Evolutionary conservation across 2,797 vertebrate species (phyloP), one percentile per base, ranked within the genome.

Genomic region (Paguma larvata): DNA sequence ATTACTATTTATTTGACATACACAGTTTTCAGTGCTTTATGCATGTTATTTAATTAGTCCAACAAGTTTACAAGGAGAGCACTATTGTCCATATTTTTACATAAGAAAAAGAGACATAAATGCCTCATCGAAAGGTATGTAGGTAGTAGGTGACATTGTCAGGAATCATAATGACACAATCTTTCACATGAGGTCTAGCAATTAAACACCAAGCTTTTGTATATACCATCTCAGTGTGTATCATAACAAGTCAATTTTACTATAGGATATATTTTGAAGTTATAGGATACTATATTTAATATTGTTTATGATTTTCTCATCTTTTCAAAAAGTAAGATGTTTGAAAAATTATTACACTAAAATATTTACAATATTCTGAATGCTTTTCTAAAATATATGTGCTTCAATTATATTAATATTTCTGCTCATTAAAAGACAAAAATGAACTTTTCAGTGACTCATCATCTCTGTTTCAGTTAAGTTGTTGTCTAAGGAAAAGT

Each of bases 301-400:
- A 90, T 25, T 53, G 0, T 38, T 46, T 77, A 8, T 48, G 3
- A 44, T 30, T 92, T 67, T 78, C 73, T 91, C 2, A 87, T 59
- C 2, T 88, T 93, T 94, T 79, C 2, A 70, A 90, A 93, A 46
- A 25, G 80, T 89, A 56, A 18, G 4, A 7, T 59, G 16, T 88
- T 94, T 79, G 53, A 83, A 97, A 27, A 91, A 95, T 70, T 51
- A 95, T 25, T 87, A 51, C 2, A 56, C 41, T 91, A 44, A 77
- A 51, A 27, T 97, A 63, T 56, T 83, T 86, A 56, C 56, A 85
- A 70, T 77, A 38, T 48, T 68, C 5, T 15, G 80, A 77, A 34
- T 34, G 15, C 5, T 77, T 96, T 51, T 38, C 80, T 82, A 92
- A 95, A 63, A 73, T 34, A 44, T 3, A 62, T 78, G 94, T 91